phyloP scores from a whole-genome alignment of 2,888 invertebrate genomes.

The Nematopogon swammerdamellus region DNA sequence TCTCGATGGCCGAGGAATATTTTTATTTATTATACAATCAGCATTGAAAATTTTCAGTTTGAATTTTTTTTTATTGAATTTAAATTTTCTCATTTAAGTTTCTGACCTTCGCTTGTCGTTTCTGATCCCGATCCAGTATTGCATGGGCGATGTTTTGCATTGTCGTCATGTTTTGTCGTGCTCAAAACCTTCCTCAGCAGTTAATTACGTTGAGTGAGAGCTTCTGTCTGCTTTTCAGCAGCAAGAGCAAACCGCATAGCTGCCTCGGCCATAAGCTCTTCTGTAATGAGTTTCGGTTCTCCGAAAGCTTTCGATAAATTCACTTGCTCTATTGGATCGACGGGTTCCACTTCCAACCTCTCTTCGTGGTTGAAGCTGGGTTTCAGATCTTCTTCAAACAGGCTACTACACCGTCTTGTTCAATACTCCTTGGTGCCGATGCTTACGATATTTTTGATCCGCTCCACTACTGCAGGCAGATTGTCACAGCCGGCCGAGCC shows the following conservation, averaged over 20 bases:
- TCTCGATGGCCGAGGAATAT: too few relatives aligned
- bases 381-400: neutral
- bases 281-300: conserved; percentile 21
- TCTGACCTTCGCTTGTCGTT: too few relatives aligned
- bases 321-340: neutral
- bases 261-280: conserved; percentile 44
- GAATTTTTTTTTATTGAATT: too few relatives aligned
- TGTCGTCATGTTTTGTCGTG: neutral
- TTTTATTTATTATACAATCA: too few relatives aligned
- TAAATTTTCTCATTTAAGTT: too few relatives aligned
- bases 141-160: neutral
- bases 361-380: neutral
- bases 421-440: conserved; percentile 19
- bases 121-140: neutral
- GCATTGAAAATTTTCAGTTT: too few relatives aligned
- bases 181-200: conserved; percentile 30
- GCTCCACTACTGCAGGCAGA: conserved; percentile 35
- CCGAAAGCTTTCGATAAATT: neutral
- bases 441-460: conserved; percentile 33
- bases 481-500: conserved; percentile 39
- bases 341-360: neutral
- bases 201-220: conserved; percentile 25
- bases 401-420: neutral
- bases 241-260: conserved; percentile 46
- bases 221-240: conserved; percentile 44